phyloP scores from a whole-genome alignment of 2,113 vertebrate genomes.

The Bostrychus sinensis region DNA sequence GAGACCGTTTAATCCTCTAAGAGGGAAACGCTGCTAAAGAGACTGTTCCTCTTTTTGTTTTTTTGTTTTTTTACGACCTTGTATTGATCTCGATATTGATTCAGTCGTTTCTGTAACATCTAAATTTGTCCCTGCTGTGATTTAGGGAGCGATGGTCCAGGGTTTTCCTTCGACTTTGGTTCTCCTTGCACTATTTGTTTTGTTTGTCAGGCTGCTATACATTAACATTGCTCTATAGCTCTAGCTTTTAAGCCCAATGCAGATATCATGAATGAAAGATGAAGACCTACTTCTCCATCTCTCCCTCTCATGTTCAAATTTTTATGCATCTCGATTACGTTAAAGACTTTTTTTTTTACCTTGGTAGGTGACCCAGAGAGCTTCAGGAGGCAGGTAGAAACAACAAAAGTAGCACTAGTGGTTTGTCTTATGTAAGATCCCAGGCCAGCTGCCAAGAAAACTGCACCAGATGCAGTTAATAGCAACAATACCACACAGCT shows the following conservation, averaged over 20 bases:
- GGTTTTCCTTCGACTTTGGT: background rate
- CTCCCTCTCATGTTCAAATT: constrained; percentile 26
- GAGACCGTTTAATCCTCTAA: background rate
- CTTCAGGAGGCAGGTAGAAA: background rate
- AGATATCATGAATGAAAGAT: constrained; percentile 51
- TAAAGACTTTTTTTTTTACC: constrained; percentile 2
- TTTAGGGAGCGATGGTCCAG: background rate
- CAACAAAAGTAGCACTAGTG: background rate
- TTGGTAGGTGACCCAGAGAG: background rate
- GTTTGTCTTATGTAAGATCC: background rate
- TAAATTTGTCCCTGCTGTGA: background rate
- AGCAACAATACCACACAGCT: background rate
- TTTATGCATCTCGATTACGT: constrained; percentile 19
- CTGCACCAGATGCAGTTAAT: background rate
- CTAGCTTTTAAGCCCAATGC: constrained; percentile 31
- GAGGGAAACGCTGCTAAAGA: background rate
- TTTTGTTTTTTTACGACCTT: constrained; percentile 10
- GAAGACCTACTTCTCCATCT: constrained; percentile 34
- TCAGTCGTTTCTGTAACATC: constrained; percentile 22
- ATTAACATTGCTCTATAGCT: constrained; percentile 4
- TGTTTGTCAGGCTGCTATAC: constrained; percentile 1
- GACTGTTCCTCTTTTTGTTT: background rate
- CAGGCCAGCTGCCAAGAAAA: background rate
- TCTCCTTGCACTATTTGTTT: background rate
- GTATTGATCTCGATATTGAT: constrained; percentile 10